Base-by-base conservation (phyloP, 2,113 vertebrate genomes). In the Aspidoscelis tigris region DNA sequence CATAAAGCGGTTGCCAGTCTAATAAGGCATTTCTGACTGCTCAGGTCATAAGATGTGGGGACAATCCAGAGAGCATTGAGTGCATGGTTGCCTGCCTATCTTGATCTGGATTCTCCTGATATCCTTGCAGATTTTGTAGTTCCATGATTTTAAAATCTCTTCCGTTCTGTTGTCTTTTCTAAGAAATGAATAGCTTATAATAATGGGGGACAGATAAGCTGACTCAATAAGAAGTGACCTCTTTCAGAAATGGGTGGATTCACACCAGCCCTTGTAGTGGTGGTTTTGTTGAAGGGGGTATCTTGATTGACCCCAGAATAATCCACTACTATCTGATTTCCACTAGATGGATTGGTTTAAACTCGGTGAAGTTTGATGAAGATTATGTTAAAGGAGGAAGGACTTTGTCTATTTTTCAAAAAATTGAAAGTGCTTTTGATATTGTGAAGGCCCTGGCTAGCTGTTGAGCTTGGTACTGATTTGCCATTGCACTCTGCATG, bases 121-220 rank as follows among this genome's bases (percentile, higher is more conserved):
- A 72, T 50, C 44, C 20, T 8, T 39, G 68, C 39, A 21, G 9
- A 44, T 2, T 61, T 50, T 3, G 16, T 83, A 14, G 65, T 89
- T 92, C 89, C 87, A 83, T 72, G 66, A 81, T 66, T 82, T 86
- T 88, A 84, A 74, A 82, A 55, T 82, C 81, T 5, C 26, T 39
- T 83, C 26, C 65, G 24, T 74, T 75, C 84, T 90, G n/a, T 82
- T 84, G 0, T 83, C 78, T 88, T 90, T 86, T 81, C 76, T 90
- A 89, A 44, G 61, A 78, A 82, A 61, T 61, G 58, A 61, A 90
- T 88, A 84, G 88, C 64, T 77, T 88, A 80, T 81, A 64, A 84
- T 72, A 89, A 55, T 76, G 16, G 11, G n/a, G 33, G 41, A 41
- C 33, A 39, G 70, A 43, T 33, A 33, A 33, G 1, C 33, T 33